Base-by-base conservation (phyloP, 2,888 invertebrate species). In the Mycalesis mineus region DNA sequence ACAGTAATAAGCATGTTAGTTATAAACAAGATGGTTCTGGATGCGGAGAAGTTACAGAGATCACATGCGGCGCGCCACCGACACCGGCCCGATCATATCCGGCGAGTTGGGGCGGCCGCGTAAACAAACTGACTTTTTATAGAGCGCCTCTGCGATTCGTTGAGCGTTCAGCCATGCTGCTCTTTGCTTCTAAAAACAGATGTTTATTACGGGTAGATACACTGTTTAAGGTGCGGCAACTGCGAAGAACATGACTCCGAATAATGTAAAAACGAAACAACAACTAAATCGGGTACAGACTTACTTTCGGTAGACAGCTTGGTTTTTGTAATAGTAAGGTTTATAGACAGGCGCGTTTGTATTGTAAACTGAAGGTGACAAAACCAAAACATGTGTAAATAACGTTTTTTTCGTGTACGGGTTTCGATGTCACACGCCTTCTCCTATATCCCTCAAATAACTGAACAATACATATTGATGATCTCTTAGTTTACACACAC, bases 91-190 rank as follows among this genome's bases (percentile, higher is more conserved):
- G 74, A 2, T 78, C 81, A 77, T 78, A 85, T 86, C 84, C 87
- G 69, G 71, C 65, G 60, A 77, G 79, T 73, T 80, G 52, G 63
- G 69, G 69, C 64, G 68, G 68, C 71, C 73, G 66, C 75, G 78
- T 88, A 87, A 88, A 88, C 85, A 88, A 77, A 77, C 45, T 7
- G 41, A 80, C 80, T 86, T 86, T 87, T 88, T 86, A 87, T 86
- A 86, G 85, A 81, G 74, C 74, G 83, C 72, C 82, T 58, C 62
- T 63, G 83, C 75, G 69, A 71, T 80, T 75, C 78, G 77, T 84
- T 83, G 82, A 76, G 69, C 74, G 55, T 64, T 66, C 55, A 61
- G 64, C 67, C 62, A 60, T 33, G 29, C 55, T 58, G 51, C 47
- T 58, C 55, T 55, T 53, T 48, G 54, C 57, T 58, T 57, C 56